These are phyloP conservation scores for Channallabes apus DNA, from an alignment of 2,797 vertebrate species.

Conservation along the genomic window DNA sequence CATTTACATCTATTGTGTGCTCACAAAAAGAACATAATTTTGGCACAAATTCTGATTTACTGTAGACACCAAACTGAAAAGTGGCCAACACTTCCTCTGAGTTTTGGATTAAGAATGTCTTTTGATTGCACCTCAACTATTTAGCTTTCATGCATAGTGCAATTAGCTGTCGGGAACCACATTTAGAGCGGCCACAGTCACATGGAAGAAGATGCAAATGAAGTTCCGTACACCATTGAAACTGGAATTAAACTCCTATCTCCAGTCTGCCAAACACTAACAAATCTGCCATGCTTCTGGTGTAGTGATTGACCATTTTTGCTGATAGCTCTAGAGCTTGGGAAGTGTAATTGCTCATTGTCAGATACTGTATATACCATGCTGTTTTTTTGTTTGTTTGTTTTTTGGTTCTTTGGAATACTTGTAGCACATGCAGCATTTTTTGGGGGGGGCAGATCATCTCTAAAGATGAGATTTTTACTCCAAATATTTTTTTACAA, in stretches of 20 bases:
- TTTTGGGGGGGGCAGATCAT: neutral
- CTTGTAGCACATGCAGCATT: neutral
- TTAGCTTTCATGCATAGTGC: neutral
- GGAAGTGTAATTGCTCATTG: neutral
- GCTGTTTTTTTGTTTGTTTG: neutral
- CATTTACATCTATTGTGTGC: neutral
- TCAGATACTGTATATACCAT: neutral
- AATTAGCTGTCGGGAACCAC: neutral
- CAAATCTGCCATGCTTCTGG: neutral
- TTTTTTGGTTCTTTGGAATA: neutral
- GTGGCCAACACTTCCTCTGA: neutral
- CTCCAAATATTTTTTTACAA: neutral
- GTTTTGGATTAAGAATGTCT: neutral
- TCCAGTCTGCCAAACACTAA: neutral
- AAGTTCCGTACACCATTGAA: neutral
- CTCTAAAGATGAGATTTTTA: neutral
- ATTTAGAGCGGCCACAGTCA: neutral
- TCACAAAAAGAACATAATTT: neutral
- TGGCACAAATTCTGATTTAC: constrained; percentile 1
- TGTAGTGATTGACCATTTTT: neutral
- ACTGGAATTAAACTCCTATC: neutral
- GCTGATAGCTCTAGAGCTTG: neutral
- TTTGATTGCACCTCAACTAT: neutral
- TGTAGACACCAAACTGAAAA: neutral
- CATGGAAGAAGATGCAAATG: neutral